Evolutionary conservation across 2,113 vertebrate species (phyloP), one percentile per base, ranked within the genome.

Genomic region (Kobus ellipsiprymnus): DNA sequence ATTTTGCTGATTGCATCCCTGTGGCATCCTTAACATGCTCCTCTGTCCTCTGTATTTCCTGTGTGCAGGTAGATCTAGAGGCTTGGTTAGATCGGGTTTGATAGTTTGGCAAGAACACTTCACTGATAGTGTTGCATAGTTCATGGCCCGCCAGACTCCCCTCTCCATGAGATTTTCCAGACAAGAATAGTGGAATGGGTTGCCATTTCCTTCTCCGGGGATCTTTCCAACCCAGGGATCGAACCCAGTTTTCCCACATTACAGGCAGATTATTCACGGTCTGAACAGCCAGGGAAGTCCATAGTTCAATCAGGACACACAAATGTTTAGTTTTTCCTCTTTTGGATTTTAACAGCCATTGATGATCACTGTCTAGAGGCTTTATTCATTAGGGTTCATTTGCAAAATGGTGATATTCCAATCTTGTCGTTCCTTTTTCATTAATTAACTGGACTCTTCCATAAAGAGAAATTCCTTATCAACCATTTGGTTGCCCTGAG

Each of bases 311-410:
- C 14, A 57, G 57, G 59, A 64, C 23, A 25, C 23, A 21, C 46
- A 15, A 21, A 59, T 25, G 4, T 67, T 33, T 93, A 40, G 7
- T 54, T 93, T n/a, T 81, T 94, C 87, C n/a, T 94, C 59, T 87
- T 92, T 96, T 86, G 57, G 48, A 71, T 97, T 87, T 97, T 90
- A 87, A 92, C 30, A 94, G 44, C 17, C 83, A 93, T 15, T 89
- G 30, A 83, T 78, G 60, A 96, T 71, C 57, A 48, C 7, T 74
- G 52, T 30, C 64, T 62, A 78, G 82, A 95, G 94, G 17, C 54
- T 59, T 90, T 94, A 44, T 77, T 95, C 33, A 36, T 91, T 77
- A 88, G 27, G 30, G 30, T 59, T 86, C 86, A 88, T 96, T 88
- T n/a, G 77, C 85, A 94, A 92, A 93, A 87, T 64, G 62, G 48